Conservation (phyloP, 2,113 vertebrate species). For the Prunella himalayana region DNA sequence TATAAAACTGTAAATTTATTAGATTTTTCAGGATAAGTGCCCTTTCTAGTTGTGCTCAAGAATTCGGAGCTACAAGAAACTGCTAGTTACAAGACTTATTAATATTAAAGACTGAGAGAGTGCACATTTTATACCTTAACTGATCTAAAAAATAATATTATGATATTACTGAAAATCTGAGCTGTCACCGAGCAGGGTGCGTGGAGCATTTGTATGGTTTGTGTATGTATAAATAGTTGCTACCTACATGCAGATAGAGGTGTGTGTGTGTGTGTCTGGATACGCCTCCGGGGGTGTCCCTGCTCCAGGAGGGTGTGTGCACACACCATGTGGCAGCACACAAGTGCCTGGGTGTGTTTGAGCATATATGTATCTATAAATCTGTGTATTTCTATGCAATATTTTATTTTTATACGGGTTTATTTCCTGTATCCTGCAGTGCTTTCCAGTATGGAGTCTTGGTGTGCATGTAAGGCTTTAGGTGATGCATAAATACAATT, state of each 20-base stretch:
- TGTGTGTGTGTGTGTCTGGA: background rate
- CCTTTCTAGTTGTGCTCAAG: constrained; percentile 83
- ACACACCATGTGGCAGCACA: background rate
- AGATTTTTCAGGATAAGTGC: constrained; percentile 89
- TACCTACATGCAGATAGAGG: background rate
- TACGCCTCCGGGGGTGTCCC: background rate
- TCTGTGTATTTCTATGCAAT: rapidly evolving
- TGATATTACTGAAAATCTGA: constrained; percentile 63
- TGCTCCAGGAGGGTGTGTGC: background rate
- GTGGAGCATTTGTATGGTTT: background rate
- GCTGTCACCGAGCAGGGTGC: constrained; percentile 16
- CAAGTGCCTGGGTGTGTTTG: background rate
- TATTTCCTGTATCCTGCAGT: background rate
- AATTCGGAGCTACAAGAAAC: constrained; percentile 75
- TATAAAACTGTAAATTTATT: constrained; percentile 97
- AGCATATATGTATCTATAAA: background rate
- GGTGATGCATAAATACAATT: background rate
- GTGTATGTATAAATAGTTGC: constrained; percentile 15
- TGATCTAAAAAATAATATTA: constrained; percentile 76
- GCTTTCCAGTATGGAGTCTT: background rate
- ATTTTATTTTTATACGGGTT: background rate
- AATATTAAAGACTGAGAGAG: constrained; percentile 78
- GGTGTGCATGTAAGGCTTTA: background rate
- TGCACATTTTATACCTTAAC: constrained; percentile 73
- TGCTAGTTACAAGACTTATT: constrained; percentile 82